A percentile compares a stretch with the other conserved stretches of the same genome.
phyloP scores from a whole-genome alignment of 64 coral and sea anemone species.

The Pocillopora damicornis region DNA sequence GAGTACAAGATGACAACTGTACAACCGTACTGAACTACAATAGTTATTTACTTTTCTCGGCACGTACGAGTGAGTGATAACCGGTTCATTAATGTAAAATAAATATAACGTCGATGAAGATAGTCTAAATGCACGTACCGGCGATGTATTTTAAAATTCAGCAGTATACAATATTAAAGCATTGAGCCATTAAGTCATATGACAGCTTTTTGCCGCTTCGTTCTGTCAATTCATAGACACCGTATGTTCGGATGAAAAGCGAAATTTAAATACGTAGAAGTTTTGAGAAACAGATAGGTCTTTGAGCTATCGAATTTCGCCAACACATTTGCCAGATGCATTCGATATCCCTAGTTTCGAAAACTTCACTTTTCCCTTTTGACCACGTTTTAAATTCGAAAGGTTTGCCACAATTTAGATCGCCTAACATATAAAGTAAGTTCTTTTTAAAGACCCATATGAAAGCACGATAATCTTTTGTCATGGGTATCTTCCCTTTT shows the following conservation, averaged over 20 bases:
- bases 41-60: not conserved
- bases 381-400: not conserved
- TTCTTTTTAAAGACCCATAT: not conserved
- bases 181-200: not conserved
- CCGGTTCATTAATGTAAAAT: not conserved
- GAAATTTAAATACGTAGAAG: slow-evolving; percentile 24
- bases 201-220: not conserved
- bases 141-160: not conserved
- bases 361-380: not conserved
- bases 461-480: too few species aligned
- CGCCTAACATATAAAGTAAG: not conserved
- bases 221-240: slow-evolving; percentile 16
- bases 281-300: not conserved
- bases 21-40: not conserved
- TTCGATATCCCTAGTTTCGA: not conserved
- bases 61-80: not conserved
- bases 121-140: not conserved
- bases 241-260: slow-evolving; percentile 14
- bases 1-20: not conserved
- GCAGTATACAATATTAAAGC: not conserved
- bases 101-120: not conserved
- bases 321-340: slow-evolving; percentile 19
- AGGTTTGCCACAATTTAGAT: not conserved
- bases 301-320: slow-evolving; percentile 21
- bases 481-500: not conserved